Conservation (phyloP, 2,113 vertebrate species). For the Peucedramus taeniatus region DNA sequence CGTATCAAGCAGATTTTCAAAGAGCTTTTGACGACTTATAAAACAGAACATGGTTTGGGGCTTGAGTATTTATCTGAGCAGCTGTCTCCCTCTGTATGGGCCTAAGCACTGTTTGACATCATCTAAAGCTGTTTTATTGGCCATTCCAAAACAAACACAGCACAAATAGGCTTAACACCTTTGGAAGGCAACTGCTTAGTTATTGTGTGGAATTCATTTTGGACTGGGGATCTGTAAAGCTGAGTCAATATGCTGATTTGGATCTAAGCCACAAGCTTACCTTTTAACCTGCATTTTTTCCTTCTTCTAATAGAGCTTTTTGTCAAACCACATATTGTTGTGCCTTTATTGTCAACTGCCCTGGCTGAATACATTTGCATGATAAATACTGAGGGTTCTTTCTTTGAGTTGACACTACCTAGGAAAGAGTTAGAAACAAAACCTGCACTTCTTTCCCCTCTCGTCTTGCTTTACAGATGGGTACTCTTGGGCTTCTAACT, state of each 20-base stretch:
- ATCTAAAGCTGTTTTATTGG: slow-evolving; percentile 60
- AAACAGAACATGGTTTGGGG: slow-evolving; percentile 42
- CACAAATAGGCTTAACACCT: slow-evolving; percentile 55
- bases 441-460: neutral
- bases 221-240: slow-evolving; percentile 41
- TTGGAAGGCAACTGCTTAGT: slow-evolving; percentile 54
- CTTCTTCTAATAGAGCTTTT: slow-evolving; percentile 6
- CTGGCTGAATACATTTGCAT: neutral
- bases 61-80: slow-evolving; percentile 57
- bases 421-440: neutral
- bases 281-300: slow-evolving; percentile 23
- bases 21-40: slow-evolving; percentile 58
- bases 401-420: neutral
- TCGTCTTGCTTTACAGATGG: neutral
- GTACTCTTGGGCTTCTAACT: neutral
- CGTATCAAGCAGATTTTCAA: slow-evolving; percentile 57
- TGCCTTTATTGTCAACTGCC: neutral
- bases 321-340: neutral
- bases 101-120: slow-evolving; percentile 52
- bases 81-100: slow-evolving; percentile 49
- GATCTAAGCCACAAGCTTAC: slow-evolving; percentile 21
- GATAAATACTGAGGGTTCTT: neutral
- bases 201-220: slow-evolving; percentile 55
- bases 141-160: slow-evolving; percentile 64
- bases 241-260: slow-evolving; percentile 22